Base-by-base conservation (phyloP, 1,140 invertebrate species). In the Manduca sexta region DNA sequence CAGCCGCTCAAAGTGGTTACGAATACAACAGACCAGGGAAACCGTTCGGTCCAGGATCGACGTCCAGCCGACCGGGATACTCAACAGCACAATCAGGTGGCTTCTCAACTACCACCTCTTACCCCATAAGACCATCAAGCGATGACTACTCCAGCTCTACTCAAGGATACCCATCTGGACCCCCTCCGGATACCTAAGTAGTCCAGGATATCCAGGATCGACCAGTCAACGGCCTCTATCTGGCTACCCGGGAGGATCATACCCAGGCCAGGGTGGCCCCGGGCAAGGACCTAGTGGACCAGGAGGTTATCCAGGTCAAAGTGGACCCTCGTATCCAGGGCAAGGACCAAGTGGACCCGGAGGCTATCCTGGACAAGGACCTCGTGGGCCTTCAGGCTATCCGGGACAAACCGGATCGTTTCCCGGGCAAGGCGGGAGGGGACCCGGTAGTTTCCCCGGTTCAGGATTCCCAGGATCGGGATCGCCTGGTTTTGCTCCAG, bases 11-110 rank as follows among this genome's bases (percentile, higher is more conserved):
- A 72, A 82, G 59, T 57, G 88, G 88, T 5, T 90, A 90, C 52
- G 87, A 86, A 40, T 90, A 90, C 61, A 86, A 88, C 48, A 78
- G 80, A 58, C 89, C 89, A 3, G 65, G 81, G 15, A 80, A 80
- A 49, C 84, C 88, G 0, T 87, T 89, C 53, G 60, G 69, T n/a
- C 61, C 61, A 17, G 68, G 72, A 14, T 64, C 66, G 2, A 54
- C 70, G 6, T 53, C 69, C 0, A 60, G 49, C 18, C 56, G 66
- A 3, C 66, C 72, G 2, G 64, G 69, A 5, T 71, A 56, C 12
- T 59, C 70, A 31, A 41, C 60, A 17, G 65, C 60, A 26, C 57
- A 61, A 18, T 63, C 67, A 8, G 51, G 54, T 29, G 49, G 56
- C 13, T 76, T 69, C 31, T 66, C 70, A 11, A 52, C 60, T 4